Evolutionary conservation across 2,888 invertebrate species (phyloP), one percentile per base, ranked within the genome.

Genomic region (Onthophagus sagittarius): DNA sequence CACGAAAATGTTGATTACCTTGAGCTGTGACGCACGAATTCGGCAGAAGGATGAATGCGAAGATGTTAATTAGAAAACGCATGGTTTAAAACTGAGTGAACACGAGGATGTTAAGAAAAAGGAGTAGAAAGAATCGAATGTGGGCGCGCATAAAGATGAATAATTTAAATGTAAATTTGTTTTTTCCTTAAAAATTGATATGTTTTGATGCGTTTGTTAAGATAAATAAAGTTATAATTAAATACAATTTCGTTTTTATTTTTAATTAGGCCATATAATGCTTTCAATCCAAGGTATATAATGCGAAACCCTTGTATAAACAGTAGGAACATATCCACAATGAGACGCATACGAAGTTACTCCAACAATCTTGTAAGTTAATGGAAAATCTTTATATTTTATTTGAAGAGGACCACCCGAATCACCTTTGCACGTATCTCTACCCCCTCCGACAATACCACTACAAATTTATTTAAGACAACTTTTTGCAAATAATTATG

Each of bases 361-460:
- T 0, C 87, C 87, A 23, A 87, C 80, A 0, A 87, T 76, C 69
- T 80, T 82, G 75, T 85, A 84, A 78, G 86, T 80, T 71, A 89
- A 89, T 62, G 82, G 14, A 0, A 80, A 77, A 0, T 75, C 69
- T 5, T 39, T 69, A 70, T 80, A 79, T 64, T 76, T 78, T 5
- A 85, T 76, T 23, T 82, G 82, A 23, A 91, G 82, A 0, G 90
- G 90, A 5, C 90, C 90, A n/a, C 90, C 90, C 62, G 89, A 89
- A 82, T 90, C 90, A 23, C 90, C 90, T 89, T 33, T 5, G 7
- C 33, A 33, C 7, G 33, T 33, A 33, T 33, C 33, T 7, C 5
- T 33, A 5, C 33, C 7, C 33, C 7, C 7, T 7, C 7, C 33
- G 7, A 33, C 5, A 33, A 5, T 33, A 33, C 33, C 33, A 33